Evolutionary conservation across 2,888 invertebrate species (phyloP).

Genomic region (Hirtodrosophila cameraria): DNA sequence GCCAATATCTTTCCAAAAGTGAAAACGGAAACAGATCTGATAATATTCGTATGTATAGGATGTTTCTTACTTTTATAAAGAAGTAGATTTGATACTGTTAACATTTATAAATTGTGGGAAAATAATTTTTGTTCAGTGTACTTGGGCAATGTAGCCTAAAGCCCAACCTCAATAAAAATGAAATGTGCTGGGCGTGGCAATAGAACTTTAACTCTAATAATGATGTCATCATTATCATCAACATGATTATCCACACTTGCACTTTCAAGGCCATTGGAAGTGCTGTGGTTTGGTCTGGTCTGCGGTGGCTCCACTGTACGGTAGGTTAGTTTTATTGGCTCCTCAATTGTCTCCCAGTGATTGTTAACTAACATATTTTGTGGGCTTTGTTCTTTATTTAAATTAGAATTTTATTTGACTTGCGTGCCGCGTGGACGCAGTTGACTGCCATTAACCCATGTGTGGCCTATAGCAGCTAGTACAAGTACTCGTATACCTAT

Average conservation of each 20-base stretch:
- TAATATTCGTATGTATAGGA: too few species aligned
- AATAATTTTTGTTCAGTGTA: too few species aligned
- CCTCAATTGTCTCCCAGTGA: constrained; percentile 52
- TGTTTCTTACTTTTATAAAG: too few species aligned
- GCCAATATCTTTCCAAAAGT: too few species aligned
- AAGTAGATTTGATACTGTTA: too few species aligned
- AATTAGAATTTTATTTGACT: constrained; percentile 60
- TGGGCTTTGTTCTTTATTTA: constrained; percentile 67
- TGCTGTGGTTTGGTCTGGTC: too few species aligned
- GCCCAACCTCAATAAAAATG: neutral
- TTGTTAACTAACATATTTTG: constrained; percentile 25
- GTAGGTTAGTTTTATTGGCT: constrained; percentile 77
- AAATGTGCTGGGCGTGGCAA: neutral
- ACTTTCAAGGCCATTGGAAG: constrained; percentile 70
- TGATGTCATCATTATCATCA: constrained; percentile 36
- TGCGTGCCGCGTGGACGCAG: constrained; percentile 72
- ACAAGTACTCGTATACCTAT: too few species aligned
- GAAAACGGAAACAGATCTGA: too few species aligned
- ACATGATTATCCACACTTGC: constrained; percentile 47
- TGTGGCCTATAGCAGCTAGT: constrained; percentile 34
- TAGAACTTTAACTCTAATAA: neutral
- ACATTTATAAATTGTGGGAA: too few species aligned
- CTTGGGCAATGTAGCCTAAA: constrained; percentile 31
- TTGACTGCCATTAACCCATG: constrained; percentile 70
- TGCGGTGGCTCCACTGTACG: constrained; percentile 59